Conservation (phyloP, 2,888 invertebrate species). For the Drosophila sordidula region DNA sequence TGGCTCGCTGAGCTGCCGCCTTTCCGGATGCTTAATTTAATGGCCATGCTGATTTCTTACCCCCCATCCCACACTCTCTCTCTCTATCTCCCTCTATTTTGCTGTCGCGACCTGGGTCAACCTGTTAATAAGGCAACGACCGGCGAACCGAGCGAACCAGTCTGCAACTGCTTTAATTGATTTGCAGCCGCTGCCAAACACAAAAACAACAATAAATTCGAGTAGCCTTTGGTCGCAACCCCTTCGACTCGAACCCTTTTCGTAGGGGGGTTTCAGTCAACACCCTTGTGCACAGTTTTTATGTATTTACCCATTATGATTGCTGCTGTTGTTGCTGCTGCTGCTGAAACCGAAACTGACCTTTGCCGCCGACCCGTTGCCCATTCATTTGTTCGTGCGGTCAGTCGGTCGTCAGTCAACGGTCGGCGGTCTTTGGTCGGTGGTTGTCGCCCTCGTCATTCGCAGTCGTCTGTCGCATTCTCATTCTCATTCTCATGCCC, state of each 20-base stretch:
- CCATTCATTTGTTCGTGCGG: conserved; percentile 67
- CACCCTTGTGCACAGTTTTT: conserved; percentile 60
- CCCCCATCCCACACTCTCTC: neutral
- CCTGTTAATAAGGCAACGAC: conserved; percentile 39
- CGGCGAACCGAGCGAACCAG: conserved; percentile 23
- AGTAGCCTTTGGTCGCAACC: conserved; percentile 47
- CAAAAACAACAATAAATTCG: conserved; percentile 34
- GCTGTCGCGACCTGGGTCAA: conserved; percentile 43
- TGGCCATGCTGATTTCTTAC: conserved; percentile 59
- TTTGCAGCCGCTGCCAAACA: conserved; percentile 52
- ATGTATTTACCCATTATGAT: conserved; percentile 43
- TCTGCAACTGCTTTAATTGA: conserved; percentile 65
- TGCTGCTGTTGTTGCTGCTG: conserved; percentile 22
- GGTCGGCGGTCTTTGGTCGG: conserved; percentile 59
- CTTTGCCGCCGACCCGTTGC: conserved; percentile 63
- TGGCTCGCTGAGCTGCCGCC: conserved; percentile 51
- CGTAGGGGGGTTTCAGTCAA: conserved; percentile 21
- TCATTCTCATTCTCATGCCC: neutral
- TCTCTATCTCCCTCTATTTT: neutral
- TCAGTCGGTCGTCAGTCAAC: conserved; percentile 49
- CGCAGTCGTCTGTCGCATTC: conserved; percentile 17
- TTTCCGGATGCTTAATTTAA: conserved; percentile 78
- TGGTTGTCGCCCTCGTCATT: conserved; percentile 38
- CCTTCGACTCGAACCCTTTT: conserved; percentile 33
- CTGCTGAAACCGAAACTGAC: conserved; percentile 67